phyloP scores from a whole-genome alignment of 2,797 vertebrate species.

The Sebastes goodei region DNA sequence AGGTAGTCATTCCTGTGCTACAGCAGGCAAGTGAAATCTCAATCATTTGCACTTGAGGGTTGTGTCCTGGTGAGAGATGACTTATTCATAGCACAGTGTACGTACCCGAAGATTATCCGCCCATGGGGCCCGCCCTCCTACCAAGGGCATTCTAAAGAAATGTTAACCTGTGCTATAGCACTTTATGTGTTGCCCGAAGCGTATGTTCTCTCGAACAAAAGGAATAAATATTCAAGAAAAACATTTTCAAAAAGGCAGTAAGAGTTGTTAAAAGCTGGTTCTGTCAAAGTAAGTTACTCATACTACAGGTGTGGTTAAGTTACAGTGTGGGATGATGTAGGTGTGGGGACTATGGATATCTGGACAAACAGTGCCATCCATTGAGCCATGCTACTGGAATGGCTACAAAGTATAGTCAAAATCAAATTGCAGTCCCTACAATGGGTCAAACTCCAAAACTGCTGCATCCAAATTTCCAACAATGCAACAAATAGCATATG shows the following conservation, averaged over 20 bases:
- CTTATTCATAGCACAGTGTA: conserved; percentile 71
- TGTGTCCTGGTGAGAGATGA: conserved; percentile 70
- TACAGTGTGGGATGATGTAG: background rate
- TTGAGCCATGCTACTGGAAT: background rate
- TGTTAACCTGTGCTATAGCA: conserved; percentile 22
- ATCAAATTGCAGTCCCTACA: too few species aligned
- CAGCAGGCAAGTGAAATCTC: conserved; percentile 57
- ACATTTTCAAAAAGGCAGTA: background rate
- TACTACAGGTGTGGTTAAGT: background rate
- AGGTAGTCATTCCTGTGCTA: conserved; percentile 42
- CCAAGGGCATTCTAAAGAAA: conserved; percentile 60
- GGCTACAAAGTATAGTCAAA: background rate
- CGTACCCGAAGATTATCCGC: conserved; percentile 56
- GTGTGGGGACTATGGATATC: background rate
- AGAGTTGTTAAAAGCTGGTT: background rate
- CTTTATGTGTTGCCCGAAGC: conserved; percentile 6
- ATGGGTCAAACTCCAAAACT: background rate
- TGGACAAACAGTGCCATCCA: accelerated
- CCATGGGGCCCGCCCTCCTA: conserved; percentile 22
- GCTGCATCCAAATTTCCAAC: too few species aligned
- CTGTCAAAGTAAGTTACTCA: background rate
- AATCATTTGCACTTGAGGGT: conserved; percentile 72
- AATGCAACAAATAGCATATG: too few species aligned
- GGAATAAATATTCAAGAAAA: background rate
- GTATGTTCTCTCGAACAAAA: conserved; percentile 20